A percentile compares a stretch with the other conserved stretches of the same genome.
Evolutionary conservation across 2,888 invertebrate genomes (phyloP).

Genomic region (Panzeria rudis): DNA sequence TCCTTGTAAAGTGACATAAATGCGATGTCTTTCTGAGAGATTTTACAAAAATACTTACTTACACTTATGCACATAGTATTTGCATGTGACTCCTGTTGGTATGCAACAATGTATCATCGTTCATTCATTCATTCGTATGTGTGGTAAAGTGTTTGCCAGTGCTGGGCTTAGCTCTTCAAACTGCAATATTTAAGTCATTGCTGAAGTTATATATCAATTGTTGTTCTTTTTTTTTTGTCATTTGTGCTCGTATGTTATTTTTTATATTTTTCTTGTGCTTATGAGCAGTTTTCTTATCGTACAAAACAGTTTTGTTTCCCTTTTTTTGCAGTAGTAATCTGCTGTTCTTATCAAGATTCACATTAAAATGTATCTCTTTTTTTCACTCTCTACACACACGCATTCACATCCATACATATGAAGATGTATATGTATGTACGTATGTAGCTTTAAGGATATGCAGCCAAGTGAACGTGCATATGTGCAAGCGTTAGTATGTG

Average conservation of each 20-base stretch:
- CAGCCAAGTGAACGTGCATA: slow-evolving; percentile 23
- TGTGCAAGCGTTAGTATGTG: not conserved
- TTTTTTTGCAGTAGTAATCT: slow-evolving; percentile 78
- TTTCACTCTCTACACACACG: slow-evolving; percentile 47
- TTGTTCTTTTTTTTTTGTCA: slow-evolving; percentile 42
- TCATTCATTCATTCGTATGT: slow-evolving; percentile 22
- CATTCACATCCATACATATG: slow-evolving; percentile 2
- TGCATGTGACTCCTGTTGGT: not conserved
- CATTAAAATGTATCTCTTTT: slow-evolving; percentile 83
- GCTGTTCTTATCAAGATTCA: slow-evolving; percentile 81
- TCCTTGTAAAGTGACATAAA: slow-evolving; percentile 51
- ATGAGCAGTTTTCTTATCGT: slow-evolving; percentile 70
- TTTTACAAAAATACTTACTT: slow-evolving; percentile 38
- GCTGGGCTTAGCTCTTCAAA: slow-evolving; percentile 66
- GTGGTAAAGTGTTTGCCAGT: slow-evolving; percentile 39
- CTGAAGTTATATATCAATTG: slow-evolving; percentile 75
- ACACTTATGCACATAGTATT: not conserved
- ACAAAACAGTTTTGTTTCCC: slow-evolving; percentile 79
- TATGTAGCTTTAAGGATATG: slow-evolving; percentile 36
- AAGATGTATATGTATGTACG: not conserved
- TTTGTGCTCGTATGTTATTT: slow-evolving; percentile 41
- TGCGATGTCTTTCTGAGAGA: slow-evolving; percentile 58
- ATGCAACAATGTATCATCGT: slow-evolving; percentile 48
- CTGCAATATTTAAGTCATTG: slow-evolving; percentile 82
- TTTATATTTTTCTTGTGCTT: slow-evolving; percentile 66